Conservation (phyloP, 2,888 invertebrate species). For the Unio delphinus region DNA sequence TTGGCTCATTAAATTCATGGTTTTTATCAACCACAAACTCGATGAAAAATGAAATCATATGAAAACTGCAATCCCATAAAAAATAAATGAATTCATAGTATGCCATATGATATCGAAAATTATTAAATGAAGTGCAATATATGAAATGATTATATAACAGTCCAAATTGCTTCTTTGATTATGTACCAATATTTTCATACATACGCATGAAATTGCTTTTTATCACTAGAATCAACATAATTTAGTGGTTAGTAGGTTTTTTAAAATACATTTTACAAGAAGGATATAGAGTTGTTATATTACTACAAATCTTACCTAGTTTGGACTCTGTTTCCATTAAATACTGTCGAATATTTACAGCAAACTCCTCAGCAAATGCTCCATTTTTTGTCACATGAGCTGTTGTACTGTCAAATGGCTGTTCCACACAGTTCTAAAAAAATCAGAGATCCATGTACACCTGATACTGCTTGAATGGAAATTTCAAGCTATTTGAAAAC, state of each 20-base stretch:
- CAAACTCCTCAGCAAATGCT: slow-evolving; percentile 78
- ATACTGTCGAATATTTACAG: slow-evolving; percentile 78
- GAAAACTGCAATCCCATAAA: no score
- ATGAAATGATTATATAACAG: no score
- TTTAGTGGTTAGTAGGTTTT: neutral
- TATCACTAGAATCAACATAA: neutral
- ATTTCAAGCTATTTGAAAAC: no score
- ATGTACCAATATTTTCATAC: no score
- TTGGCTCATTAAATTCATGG: no score
- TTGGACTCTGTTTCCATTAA: slow-evolving; percentile 60
- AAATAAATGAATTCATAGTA: no score
- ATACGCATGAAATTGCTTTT: neutral
- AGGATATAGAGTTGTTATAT: neutral
- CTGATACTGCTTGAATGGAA: no score
- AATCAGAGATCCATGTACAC: neutral
- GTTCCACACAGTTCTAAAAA: slow-evolving; percentile 71
- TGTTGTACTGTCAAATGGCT: slow-evolving; percentile 69
- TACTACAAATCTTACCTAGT: slow-evolving; percentile 58
- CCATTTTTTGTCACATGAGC: slow-evolving; percentile 71
- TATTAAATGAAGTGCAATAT: no score
- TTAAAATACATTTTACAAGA: neutral
- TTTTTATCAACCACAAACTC: no score
- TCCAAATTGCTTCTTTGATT: no score
- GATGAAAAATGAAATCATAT: no score
- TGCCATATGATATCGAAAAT: no score